Evolutionary conservation across 2,888 invertebrate species (phyloP), one percentile per base, ranked within the genome.

Genomic region (Cheilosia vulpina): DNA sequence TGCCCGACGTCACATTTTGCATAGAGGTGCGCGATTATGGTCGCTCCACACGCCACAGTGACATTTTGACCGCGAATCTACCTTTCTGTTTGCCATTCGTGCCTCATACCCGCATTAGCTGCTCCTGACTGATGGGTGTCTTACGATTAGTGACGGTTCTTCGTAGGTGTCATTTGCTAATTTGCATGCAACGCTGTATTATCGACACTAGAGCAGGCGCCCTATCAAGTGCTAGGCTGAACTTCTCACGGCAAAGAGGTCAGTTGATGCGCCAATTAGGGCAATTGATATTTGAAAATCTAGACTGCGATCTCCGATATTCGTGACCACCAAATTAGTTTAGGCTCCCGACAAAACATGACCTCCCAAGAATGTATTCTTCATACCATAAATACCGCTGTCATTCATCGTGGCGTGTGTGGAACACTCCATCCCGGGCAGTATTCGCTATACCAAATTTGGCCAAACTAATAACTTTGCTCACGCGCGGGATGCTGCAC

Each of bases 1-100:
- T 77, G 87, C 87, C 73, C 84, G 77, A 88, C 62, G 69, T 71
- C 81, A 71, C 62, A 71, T 69, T 38, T 89, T 88, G 88, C 88
- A 88, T 88, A 31, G 1, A 87, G 69, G 77, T 58, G 71, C 66
- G 81, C 80, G 83, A 84, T 84, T 71, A 31, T 34, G 38, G 75
- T 78, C 66, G 52, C 81, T 78, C 88, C 82, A 87, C 87, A 6
- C 58, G 78, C 69, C 81, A 72, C 47, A 4, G 60, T 62, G 69
- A 71, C 63, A 55, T 63, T 50, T 55, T 62, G 69, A 69, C 66
- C 68, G 76, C 53, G 60, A 43, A 68, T 43, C 58, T 50, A 76
- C 27, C 57, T 31, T 38, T 65, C 13, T 21, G 45, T 57, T 15
- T 43, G n/a, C 17, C 47, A n/a, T 43, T 38, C n/a, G 50, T 19